Percentiles rank a stretch among this genome's conserved stretches.
Conservation (phyloP, 2,797 vertebrate genomes). For the Carcharodon carcharias region DNA sequence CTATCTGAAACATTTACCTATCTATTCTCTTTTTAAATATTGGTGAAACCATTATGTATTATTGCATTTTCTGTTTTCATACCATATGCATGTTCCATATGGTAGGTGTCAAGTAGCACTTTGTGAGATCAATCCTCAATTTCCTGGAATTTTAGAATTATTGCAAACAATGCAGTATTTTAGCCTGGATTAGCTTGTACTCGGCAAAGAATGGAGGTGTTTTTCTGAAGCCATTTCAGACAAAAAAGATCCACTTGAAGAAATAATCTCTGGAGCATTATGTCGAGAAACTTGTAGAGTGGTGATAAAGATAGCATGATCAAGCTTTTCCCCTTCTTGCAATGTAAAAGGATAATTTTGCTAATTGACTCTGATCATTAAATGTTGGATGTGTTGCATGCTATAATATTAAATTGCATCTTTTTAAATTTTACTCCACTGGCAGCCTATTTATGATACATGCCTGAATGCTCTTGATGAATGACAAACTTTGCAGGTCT, state of each 20-base stretch:
- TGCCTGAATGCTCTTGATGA: neutral
- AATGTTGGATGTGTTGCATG: neutral
- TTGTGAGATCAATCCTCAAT: neutral
- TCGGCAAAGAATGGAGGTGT: neutral
- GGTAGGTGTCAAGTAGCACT: neutral
- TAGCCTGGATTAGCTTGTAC: neutral
- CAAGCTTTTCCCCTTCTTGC: neutral
- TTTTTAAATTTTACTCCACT: neutral
- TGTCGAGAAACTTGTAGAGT: neutral
- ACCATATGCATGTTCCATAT: neutral
- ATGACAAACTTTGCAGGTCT: neutral
- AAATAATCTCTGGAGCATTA: neutral
- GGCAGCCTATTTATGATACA: neutral
- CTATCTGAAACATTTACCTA: neutral
- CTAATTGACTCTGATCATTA: neutral
- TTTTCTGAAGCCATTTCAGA: neutral
- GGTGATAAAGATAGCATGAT: neutral
- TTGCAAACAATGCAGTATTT: neutral
- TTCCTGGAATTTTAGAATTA: neutral
- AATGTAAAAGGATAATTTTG: neutral
- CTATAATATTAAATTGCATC: too few relatives aligned
- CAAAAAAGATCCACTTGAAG: neutral
- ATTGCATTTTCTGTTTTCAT: neutral
- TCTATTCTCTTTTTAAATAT: neutral
- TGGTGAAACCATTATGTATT: neutral